Base-by-base conservation (phyloP, 2,113 vertebrate genomes). In the crab-eating macaque (Macaca fascicularis) region DNA sequence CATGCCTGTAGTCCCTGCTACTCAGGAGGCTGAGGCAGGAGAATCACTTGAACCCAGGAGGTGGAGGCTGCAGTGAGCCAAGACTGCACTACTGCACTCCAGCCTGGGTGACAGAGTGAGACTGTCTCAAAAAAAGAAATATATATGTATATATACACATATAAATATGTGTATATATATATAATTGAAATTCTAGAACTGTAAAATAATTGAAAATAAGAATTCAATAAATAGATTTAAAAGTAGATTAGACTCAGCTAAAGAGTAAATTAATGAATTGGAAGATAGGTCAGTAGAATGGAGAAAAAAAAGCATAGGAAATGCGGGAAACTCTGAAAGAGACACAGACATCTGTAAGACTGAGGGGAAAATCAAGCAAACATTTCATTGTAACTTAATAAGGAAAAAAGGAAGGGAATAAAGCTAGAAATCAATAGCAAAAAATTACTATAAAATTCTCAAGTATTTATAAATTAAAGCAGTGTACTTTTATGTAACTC, bases 141-240 rank as follows among this genome's bases (percentile, higher is more conserved):
- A 50, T 50, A 50, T 50, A 45, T 45, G 8, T 11, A 0, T 48
- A 48, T 48, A 48, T 48, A 48, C 12, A 11, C 12, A 50, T 50
- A 50, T 4, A 9, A 45, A 9, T 45, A 8, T 45, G 45, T 45
- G 9, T 45, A 45, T 45, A 50, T 50, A 48, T 48, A 74, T 69
- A 16, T 84, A 86, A 40, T n/a, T 70, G 40, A 81, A 89, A 40
- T 76, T 86, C 70, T 92, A 61, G 48, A 80, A 93, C 32, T 59
- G 1, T 11, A 95, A 92, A 91, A 81, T 40, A 91, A 85, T 67
- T 95, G 13, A 95, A 97, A 92, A 64, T 93, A 90, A 75, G 12
- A 75, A 87, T 67, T 88, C 64, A 80, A 74, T 38, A 92, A 43
- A 32, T 55, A 8, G 25, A 89, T 52, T 69, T 82, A 75, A 93